Evolutionary conservation across 2,888 invertebrate species (phyloP), one percentile per base, ranked within the genome.

Genomic region (Schizaphis graminum): DNA sequence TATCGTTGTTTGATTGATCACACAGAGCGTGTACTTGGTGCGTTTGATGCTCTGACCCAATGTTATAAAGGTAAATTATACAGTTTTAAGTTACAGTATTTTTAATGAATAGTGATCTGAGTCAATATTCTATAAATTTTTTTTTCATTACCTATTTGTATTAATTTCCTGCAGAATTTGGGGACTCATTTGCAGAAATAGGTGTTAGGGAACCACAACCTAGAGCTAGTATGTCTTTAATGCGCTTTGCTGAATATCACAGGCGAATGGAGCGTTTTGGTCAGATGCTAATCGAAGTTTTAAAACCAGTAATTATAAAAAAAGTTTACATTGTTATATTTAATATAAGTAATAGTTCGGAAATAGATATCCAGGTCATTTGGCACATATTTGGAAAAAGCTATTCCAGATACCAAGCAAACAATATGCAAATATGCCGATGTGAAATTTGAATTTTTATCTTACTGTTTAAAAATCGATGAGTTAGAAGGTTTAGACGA

Each of bases 401-500:
- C 99, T 0, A 99, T 99, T 95, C 99, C 99, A 0, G 99, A 99
- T 96, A 99, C 99, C 0, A 98, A 99, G 95, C 96, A 99, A 67
- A 99, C 99, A 0, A 99, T 99, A 85, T 98, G 98, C 95, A 99
- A 99, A 95, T 99, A 99, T 96, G 98, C 99, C 0, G 99, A 99
- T 96, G 98, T 98, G 0, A 99, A 99, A 96, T 99, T 99, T 96
- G 99, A 99, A 95, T 99, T 99, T 96, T 96, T 99, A 94, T 99
- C 99, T 0, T 99, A 99, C 96, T 99, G 99, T 95, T 96, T 99
- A 94, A 99, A 99, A 96, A 99, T 99, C 0, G 99, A 99, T 96
- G 99, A 99, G 96, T 98, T 99, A 47, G 44, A 47, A 7, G 44
- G 44, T 7, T 47, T 47, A 98, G 99, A 99, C 95, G 99, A 99